Base-by-base conservation (phyloP, 2,888 invertebrate genomes). In the Melinaea marsaeus region DNA sequence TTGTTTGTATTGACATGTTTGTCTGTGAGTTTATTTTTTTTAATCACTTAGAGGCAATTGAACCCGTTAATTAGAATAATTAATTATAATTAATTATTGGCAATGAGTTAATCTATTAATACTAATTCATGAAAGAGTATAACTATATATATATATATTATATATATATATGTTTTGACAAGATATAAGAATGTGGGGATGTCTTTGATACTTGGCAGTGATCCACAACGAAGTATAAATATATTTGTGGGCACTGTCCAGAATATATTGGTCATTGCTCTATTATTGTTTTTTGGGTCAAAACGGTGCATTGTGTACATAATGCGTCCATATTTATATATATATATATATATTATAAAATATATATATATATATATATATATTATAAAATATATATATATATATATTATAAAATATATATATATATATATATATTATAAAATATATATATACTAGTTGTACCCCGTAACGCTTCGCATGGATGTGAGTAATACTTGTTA, bases 151-250 rank as follows among this genome's bases (percentile, higher is more conserved):
- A 9, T 42, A 11, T 42, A 11, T 67, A 1, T 64, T 65, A 64
- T 61, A 62, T 61, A 65, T 66, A 69, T 66, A 63, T 77, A 74
- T 77, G 79, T 77, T 84, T 84, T 78, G 79, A 79, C 71, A 75
- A 76, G 73, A 79, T 81, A 81, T 80, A 76, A 84, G 78, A 83
- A 82, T 81, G 79, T 77, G 72, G 79, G 81, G 75, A 86, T 87
- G 88, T 88, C 86, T 84, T 80, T 85, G 85, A 85, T 86, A 86
- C 80, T 89, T 90, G 90, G 90, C 90, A 88, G 72, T 72, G 78
- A 75, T 88, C 90, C 90, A 88, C 78, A 66, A 77, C 74, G 22
- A 80, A 80, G 80, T 87, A 87, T 90, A 89, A 86, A 88, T 90
- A 86, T 80, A 86, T 84, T 87, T 83, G 75, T 79, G 79, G 83